These are phyloP conservation scores for Melipona bicolor DNA, from an alignment of 2,888 invertebrate species.

Conservation along the genomic window DNA sequence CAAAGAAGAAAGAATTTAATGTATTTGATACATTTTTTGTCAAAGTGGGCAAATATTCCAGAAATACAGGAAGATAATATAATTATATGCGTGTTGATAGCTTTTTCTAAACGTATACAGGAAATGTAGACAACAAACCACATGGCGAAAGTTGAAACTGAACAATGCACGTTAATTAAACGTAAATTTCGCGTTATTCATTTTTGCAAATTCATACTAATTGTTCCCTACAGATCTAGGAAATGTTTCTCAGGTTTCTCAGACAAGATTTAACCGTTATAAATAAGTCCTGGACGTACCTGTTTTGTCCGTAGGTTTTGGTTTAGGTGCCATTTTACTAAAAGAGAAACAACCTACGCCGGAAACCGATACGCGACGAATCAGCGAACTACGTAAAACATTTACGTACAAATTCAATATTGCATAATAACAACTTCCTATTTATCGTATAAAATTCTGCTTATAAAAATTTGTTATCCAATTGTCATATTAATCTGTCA, in stretches of 20 bases:
- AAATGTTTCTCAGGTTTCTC: background rate
- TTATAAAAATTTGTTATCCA: background rate
- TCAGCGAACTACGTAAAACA: slow-evolving; percentile 49
- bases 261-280: background rate
- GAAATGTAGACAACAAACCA: slow-evolving; percentile 26
- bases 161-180: background rate
- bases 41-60: background rate
- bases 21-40: too few relatives aligned
- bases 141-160: slow-evolving; percentile 42
- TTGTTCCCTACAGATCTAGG: background rate
- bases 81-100: background rate
- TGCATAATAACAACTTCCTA: background rate
- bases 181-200: background rate
- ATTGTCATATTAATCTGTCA: background rate
- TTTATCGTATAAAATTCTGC: background rate
- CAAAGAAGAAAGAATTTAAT: too few relatives aligned
- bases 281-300: slow-evolving; percentile 85
- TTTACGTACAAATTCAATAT: slow-evolving; percentile 40
- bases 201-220: background rate
- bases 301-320: slow-evolving; percentile 91
- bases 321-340: slow-evolving; percentile 94
- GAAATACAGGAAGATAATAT: background rate
- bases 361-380: slow-evolving; percentile 42
- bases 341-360: slow-evolving; percentile 77
- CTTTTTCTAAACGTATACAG: background rate